Percentiles rank a stretch among this genome's conserved stretches.
These are phyloP conservation scores for Paedocypris sp. DNA, from an alignment of 2,113 vertebrate species.

Conservation along the genomic window DNA sequence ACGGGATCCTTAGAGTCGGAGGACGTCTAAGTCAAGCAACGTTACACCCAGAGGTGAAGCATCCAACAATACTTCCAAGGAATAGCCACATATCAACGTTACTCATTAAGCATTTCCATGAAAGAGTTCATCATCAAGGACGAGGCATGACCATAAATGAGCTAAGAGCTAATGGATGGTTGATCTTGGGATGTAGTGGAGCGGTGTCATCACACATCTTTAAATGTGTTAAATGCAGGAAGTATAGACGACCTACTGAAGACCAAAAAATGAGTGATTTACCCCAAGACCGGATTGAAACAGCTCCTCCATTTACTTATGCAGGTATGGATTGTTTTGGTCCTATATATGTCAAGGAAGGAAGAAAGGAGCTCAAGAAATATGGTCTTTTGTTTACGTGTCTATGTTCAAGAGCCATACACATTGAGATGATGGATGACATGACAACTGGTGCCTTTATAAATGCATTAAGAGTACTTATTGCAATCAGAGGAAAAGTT, in stretches of 20 bases:
- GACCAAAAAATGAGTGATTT: too few relatives aligned
- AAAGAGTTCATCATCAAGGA: slow-evolving; percentile 15
- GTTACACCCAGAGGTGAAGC: slow-evolving; percentile 15
- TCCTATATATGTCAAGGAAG: background rate
- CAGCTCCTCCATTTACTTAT: background rate
- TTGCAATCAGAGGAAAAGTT: background rate
- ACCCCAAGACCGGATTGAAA: background rate
- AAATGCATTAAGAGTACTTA: background rate
- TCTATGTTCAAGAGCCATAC: background rate
- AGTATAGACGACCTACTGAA: too few relatives aligned
- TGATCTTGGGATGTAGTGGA: slow-evolving; percentile 1
- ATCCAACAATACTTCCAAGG: slow-evolving; percentile 24
- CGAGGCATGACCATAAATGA: slow-evolving; percentile 11
- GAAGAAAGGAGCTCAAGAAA: background rate
- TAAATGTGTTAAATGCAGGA: too few relatives aligned
- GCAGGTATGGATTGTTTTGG: background rate
- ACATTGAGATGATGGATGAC: background rate
- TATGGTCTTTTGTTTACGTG: background rate
- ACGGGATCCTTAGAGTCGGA: slow-evolving; percentile 27
- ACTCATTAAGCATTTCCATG: slow-evolving; percentile 16
- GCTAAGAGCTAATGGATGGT: slow-evolving; percentile 8
- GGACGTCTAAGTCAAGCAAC: slow-evolving; percentile 13
- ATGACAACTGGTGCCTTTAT: background rate
- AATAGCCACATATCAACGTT: slow-evolving; percentile 6
- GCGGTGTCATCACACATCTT: slow-evolving; percentile 4